Evolutionary conservation across 2,113 vertebrate genomes (phyloP), one percentile per base, ranked within the genome.

Genomic region (Halcyon malimbica): DNA sequence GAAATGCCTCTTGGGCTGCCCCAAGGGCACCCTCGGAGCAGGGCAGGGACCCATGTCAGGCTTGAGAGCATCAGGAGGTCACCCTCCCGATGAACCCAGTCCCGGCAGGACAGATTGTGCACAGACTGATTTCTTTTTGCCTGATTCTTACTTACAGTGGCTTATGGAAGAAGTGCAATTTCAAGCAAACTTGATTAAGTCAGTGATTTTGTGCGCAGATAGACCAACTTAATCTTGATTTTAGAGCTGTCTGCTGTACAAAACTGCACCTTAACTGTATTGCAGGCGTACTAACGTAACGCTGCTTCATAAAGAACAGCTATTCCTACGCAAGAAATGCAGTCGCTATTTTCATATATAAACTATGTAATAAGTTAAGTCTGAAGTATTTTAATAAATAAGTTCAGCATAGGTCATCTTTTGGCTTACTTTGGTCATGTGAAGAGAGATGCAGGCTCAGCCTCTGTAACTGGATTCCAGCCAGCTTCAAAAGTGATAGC

Each of bases 221-320:
- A 53, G 53, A 53, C 21, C 29, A 39, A 53, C 33, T 64, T 33
- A 50, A 67, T 39, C 53, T 19, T 51, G 46, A 64, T 15, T 33
- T 63, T 35, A 73, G 74, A 69, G 33, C 84, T 48, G 23, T 37
- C 53, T 68, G 60, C 54, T 59, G 37, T 63, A 46, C 41, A 50
- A 75, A 60, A 29, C 2, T 25, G 10, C 26, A 16, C 29, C 56
- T 68, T 54, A 44, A 1, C 48, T 24, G 26, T 28, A 13, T 10
- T 17, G 33, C 20, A 44, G 79, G 7, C 6, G 0, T 17, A 18
- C 25, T 81, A 24, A 63, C 0, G 0, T 35, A 63, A 71, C 83
- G 35, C 25, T 89, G 56, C 56, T 87, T 83, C 42, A 4, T 11
- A 28, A 5, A 42, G 41, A 79, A 42, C 11, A 70, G 53, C 59